phyloP scores from a whole-genome alignment of 2,888 invertebrate genomes.

The Tetranychus truncatus region DNA sequence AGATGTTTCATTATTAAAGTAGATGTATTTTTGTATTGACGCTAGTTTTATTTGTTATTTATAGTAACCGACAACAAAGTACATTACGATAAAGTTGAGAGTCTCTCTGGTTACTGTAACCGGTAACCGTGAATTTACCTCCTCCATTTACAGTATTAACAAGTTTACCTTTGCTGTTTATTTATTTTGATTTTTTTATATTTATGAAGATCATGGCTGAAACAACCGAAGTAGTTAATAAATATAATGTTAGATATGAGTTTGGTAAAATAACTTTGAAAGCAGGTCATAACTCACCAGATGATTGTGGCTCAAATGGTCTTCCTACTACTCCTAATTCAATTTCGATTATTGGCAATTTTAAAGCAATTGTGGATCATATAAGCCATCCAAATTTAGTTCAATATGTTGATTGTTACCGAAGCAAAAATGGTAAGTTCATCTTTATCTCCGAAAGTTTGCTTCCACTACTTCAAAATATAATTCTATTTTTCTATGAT shows the following conservation, averaged over 20 bases:
- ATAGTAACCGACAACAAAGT: no score
- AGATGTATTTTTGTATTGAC: no score
- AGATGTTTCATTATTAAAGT: no score
- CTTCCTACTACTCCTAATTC: conserved; percentile 54
- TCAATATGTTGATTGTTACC: conserved; percentile 34
- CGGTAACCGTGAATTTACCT: no score
- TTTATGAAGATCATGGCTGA: no score
- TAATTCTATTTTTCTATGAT: no score
- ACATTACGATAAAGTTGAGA: no score
- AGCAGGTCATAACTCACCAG: not conserved
- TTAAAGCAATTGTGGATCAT: conserved; percentile 23
- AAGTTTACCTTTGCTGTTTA: no score
- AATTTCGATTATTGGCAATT: conserved; percentile 21
- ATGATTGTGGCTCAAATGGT: conserved; percentile 72
- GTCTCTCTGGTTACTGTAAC: no score
- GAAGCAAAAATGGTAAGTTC: conserved; percentile 33
- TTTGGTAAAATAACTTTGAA: conserved; percentile 2
- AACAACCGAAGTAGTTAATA: not conserved
- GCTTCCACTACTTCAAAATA: not conserved
- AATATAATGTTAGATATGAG: not conserved
- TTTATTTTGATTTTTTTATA: no score
- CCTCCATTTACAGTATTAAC: no score
- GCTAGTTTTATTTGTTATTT: no score
- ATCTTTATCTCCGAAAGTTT: not conserved
- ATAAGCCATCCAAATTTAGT: conserved; percentile 32